These are phyloP conservation scores for Streptopelia turtur DNA, from an alignment of 2,797 vertebrate species.

Conservation along the genomic window DNA sequence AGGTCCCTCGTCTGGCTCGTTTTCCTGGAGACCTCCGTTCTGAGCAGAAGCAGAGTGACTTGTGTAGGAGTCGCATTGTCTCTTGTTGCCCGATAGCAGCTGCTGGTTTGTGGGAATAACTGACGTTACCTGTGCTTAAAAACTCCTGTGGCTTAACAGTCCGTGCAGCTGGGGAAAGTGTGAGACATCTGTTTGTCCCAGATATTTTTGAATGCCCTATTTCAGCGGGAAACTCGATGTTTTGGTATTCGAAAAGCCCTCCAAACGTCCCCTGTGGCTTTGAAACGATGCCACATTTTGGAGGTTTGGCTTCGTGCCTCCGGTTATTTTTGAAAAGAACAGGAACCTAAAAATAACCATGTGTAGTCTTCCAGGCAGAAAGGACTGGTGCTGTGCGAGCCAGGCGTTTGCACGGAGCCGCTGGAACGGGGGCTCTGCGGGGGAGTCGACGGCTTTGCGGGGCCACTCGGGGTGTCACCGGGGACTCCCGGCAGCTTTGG, in stretches of 20 bases:
- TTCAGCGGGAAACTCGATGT: slow-evolving; percentile 19
- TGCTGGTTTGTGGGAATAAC: not conserved
- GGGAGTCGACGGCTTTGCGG: slow-evolving; percentile 23
- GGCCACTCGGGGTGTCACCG: not conserved
- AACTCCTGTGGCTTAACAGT: not conserved
- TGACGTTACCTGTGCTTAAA: not conserved
- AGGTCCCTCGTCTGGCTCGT: not conserved
- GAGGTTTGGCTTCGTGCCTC: slow-evolving; percentile 40
- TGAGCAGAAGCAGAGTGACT: not conserved
- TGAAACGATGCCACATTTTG: slow-evolving; percentile 43
- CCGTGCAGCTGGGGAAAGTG: not conserved
- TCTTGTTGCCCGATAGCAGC: not conserved
- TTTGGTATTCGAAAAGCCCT: slow-evolving; percentile 59
- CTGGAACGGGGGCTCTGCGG: not conserved
- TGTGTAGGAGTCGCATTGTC: not conserved
- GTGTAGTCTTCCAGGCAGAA: slow-evolving; percentile 66
- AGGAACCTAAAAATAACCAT: slow-evolving; percentile 70
- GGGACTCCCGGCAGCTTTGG: not conserved
- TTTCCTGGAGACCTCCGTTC: not conserved
- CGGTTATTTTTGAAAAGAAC: slow-evolving; percentile 61
- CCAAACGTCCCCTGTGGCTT: slow-evolving; percentile 55
- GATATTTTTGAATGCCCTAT: not conserved
- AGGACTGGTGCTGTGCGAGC: not conserved
- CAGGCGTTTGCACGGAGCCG: slow-evolving; percentile 38
- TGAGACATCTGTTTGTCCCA: not conserved